Base-by-base conservation (phyloP, 2,888 invertebrate species). In the Melinopterus prodromus region DNA sequence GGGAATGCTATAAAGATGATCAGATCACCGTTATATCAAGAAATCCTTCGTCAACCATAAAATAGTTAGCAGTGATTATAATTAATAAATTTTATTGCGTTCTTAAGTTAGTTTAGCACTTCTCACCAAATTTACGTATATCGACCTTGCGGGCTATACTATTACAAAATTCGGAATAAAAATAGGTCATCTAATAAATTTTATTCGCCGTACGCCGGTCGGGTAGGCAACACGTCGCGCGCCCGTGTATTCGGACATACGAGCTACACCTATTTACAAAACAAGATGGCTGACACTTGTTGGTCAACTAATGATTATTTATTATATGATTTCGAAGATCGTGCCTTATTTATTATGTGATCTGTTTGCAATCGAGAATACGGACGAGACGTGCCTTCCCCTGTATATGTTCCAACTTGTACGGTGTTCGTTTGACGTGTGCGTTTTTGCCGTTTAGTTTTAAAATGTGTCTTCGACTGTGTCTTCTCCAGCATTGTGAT, bases 241-340 rank as follows among this genome's bases (percentile, higher is more conserved):
- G 53, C 53, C 53, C 3, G 53, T 53, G 53, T 53, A 53, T 53
- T 53, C 53, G 53, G 7, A 9, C 7, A 6, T 53, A 12, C 53
- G 5, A 53, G 53, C 53, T 53, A 1, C 53, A 53, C 53, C 74
- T 74, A 74, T 74, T 74, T 74, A 74, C 74, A 83, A 82, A 83
- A 82, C 88, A 89, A 89, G 85, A 89, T 89, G 89, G 89, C 89
- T 88, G 88, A 88, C 89, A 89, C 89, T 89, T 89, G 89, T 89
- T 89, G 88, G 88, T 88, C 85, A 83, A 83, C 83, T 83, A 83
- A 84, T 85, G 84, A 84, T 82, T 87, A 85, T 86, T 84, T 84
- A 84, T 85, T 81, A 79, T 82, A 85, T 85, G 83, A 83, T 83
- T 84, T 77, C 84, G 85, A 86, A 85, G 83, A 84, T 82, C 86